Evolutionary conservation across 2,797 vertebrate species (phyloP), one percentile per base, ranked within the genome.

Genomic region (Chrosomus eos): DNA sequence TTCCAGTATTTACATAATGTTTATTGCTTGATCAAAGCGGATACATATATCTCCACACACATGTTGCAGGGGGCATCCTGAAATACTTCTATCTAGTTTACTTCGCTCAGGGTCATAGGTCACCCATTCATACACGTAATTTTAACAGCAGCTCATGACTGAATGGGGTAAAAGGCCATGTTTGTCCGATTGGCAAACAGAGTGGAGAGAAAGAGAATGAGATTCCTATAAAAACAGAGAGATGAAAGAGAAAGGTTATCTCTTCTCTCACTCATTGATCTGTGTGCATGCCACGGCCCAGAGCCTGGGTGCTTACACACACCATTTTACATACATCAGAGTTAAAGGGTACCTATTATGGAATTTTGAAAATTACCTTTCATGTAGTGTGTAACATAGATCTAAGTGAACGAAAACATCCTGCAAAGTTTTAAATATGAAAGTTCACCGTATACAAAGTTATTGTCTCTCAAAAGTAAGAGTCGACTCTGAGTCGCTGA

Each of bases 211-310:
- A 93, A 31, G 82, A 90, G 92, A 90, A 89, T 90, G 86, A 88
- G 89, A 88, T 92, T 94, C 90, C 87, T 82, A 91, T 92, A 93
- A 93, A 82, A 66, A 72, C 31, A 1, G 33, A 80, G 86, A 93
- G 91, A 93, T 94, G 91, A 95, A 95, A 94, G 92, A 91, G 88
- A 87, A 87, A 87, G 92, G 91, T 91, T 93, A 92, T 94, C 92
- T 91, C 88, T 85, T 91, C 84, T 90, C 90, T 88, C 82, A 88
- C 77, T 53, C 87, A 94, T 94, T 79, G 93, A 95, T 95, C 93
- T 90, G 88, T 92, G 91, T 92, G 86, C 92, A 33, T 33, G 33
- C 33, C 33, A 85, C 18, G 45, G 51, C 23, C 78, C 67, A 79
- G 67, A 83, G 51, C 11, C 26, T 53, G 60, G 11, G 23, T 3